Percentiles rank a stretch among this genome's conserved stretches.
phyloP scores from a whole-genome alignment of 2,113 vertebrate genomes.

The Leptobrachium ailaonicum region DNA sequence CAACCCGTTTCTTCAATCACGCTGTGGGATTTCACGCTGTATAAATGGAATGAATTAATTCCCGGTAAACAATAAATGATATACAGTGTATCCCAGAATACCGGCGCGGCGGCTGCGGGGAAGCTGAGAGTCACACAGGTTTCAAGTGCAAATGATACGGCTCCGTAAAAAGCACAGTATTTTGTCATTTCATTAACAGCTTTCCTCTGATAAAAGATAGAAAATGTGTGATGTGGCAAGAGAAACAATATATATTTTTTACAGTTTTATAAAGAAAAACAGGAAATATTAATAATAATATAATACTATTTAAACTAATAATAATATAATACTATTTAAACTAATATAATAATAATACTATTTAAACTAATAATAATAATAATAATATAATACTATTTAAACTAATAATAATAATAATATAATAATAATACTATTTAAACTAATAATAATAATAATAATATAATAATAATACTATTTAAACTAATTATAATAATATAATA shows the following conservation, averaged over 20 bases:
- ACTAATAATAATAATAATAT: no score
- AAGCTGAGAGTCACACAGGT: constrained; percentile 24
- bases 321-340: no score
- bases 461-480: no score
- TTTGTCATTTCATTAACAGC: constrained; percentile 32
- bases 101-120: constrained; percentile 7
- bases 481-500: no score
- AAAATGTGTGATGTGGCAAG: constrained; percentile 1
- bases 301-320: no score
- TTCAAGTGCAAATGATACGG: constrained; percentile 38
- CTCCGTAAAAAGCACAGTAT: constrained; percentile 16
- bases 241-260: not conserved
- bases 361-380: no score
- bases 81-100: constrained; percentile 18
- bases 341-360: no score
- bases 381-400: no score
- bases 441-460: no score
- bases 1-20: not conserved
- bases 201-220: constrained; percentile 5
- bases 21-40: constrained; percentile 30
- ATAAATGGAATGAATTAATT: constrained; percentile 37
- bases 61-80: constrained; percentile 27
- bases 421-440: no score
- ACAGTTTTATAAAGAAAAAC: no score
- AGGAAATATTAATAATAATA: no score